A percentile compares a stretch with the other conserved stretches of the same genome.
phyloP scores from a whole-genome alignment of 2,797 vertebrate genomes.

The Sciaenops ocellatus region DNA sequence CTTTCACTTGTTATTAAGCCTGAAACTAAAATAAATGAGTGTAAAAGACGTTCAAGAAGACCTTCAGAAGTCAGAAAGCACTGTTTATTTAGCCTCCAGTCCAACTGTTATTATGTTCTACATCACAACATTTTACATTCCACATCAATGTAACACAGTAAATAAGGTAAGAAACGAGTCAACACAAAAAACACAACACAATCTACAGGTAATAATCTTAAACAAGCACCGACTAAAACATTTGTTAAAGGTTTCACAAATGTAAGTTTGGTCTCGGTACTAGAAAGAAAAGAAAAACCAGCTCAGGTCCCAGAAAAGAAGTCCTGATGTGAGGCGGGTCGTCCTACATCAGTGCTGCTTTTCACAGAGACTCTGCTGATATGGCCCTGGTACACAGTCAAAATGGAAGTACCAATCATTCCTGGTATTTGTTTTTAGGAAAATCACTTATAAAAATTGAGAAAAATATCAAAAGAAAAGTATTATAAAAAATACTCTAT shows the following conservation, averaged over 20 bases:
- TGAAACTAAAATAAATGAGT: constrained; percentile 14
- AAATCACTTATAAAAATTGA: constrained; percentile 86
- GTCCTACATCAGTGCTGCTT: constrained; percentile 23
- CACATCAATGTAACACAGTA: constrained; percentile 77
- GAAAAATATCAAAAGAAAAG: constrained; percentile 86
- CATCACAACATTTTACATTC: constrained; percentile 81
- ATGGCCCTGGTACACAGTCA: constrained; percentile 72
- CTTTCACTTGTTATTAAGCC: neutral
- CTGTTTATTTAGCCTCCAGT: constrained; percentile 81
- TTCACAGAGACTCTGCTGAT: constrained; percentile 53
- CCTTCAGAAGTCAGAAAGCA: constrained; percentile 37
- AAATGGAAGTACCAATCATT: constrained; percentile 79
- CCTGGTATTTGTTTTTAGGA: constrained; percentile 71
- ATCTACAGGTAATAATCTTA: constrained; percentile 70
- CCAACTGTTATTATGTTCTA: constrained; percentile 70
- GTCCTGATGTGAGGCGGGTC: constrained; percentile 29
- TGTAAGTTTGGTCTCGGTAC: constrained; percentile 83
- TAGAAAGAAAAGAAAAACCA: constrained; percentile 71
- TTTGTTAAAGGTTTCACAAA: constrained; percentile 81
- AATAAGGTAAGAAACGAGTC: constrained; percentile 70
- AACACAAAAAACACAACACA: constrained; percentile 71
- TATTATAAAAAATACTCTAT: constrained; percentile 88
- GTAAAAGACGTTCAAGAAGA: constrained; percentile 28
- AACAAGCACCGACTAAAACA: constrained; percentile 72
- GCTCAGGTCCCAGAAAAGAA: constrained; percentile 51